These are phyloP conservation scores for Tenrec ecaudatus DNA, from an alignment of 2,113 vertebrate species.

Conservation along the genomic window DNA sequence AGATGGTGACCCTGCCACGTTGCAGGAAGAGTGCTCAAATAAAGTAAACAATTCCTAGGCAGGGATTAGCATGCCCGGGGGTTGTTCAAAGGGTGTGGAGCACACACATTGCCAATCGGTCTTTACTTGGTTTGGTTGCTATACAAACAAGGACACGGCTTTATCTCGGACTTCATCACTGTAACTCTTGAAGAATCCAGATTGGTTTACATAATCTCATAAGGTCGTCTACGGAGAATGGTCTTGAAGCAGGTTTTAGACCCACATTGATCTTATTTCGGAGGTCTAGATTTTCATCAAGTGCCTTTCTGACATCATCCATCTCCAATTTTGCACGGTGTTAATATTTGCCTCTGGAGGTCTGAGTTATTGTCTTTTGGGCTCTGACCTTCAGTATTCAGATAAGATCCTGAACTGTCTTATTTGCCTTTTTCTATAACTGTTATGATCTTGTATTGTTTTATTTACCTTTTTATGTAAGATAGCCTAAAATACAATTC, in stretches of 20 bases:
- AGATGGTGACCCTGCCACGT: conserved; percentile 56
- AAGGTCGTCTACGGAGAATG: neutral
- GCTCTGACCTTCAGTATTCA: conserved; percentile 7
- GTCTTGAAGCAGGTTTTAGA: conserved; percentile 10
- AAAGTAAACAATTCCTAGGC: conserved; percentile 16
- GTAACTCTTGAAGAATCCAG: neutral
- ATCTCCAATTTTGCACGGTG: neutral
- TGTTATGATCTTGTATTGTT: neutral
- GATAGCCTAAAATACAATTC: neutral
- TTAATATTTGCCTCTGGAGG: neutral
- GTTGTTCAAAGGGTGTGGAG: neutral
- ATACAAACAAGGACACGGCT: neutral
- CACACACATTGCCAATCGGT: neutral
- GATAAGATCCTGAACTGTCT: conserved; percentile 12
- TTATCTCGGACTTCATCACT: conserved; percentile 38
- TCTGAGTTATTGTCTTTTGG: conserved; percentile 34
- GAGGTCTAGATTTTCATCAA: conserved; percentile 40
- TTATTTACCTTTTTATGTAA: conserved; percentile 3
- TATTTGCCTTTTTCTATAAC: neutral
- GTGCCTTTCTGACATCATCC: neutral
- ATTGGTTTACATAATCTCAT: conserved; percentile 17
- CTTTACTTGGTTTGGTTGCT: conserved; percentile 38
- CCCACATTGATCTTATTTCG: neutral
- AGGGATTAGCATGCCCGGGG: conserved; percentile 32
- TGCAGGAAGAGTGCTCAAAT: neutral